Evolutionary conservation across 1,140 invertebrate species (phyloP).

Genomic region (Anthonomus grandis): DNA sequence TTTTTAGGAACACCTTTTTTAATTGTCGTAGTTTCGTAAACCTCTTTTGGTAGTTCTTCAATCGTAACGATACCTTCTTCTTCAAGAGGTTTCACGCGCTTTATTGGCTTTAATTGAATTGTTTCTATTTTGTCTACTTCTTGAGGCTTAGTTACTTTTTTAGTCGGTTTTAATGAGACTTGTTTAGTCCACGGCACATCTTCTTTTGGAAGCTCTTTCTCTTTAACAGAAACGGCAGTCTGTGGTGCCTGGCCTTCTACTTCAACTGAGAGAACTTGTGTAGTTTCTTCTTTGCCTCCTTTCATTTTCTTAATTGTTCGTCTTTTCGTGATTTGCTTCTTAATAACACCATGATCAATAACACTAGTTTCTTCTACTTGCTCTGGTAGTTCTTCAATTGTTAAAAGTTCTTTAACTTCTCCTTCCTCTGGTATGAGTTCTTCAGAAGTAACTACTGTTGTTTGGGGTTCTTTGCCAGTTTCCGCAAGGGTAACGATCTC

Average conservation of each 20-base stretch:
- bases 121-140: constrained; percentile 34
- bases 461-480: constrained; percentile 8
- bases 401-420: too few species aligned
- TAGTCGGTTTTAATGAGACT: constrained; percentile 19
- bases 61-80: constrained; percentile 34
- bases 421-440: too few species aligned
- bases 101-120: constrained; percentile 17
- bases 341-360: constrained; percentile 37
- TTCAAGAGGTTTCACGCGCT: constrained; percentile 21
- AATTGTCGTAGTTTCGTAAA: constrained; percentile 12
- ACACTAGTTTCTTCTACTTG: constrained; percentile 43
- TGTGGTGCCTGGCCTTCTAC: constrained; percentile 43
- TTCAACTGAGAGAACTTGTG: constrained; percentile 42
- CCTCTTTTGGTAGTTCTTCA: constrained; percentile 45
- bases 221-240: constrained; percentile 46
- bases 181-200: too few species aligned
- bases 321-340: constrained; percentile 38
- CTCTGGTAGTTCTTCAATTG: constrained; percentile 44
- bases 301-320: constrained; percentile 36
- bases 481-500: constrained; percentile 29
- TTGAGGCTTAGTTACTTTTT: constrained; percentile 33
- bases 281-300: constrained; percentile 39
- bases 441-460: constrained; percentile 33
- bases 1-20: constrained; percentile 43
- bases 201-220: too few species aligned